Conservation (phyloP, 2,797 vertebrate genomes). For the Dicrostonyx torquatus region DNA sequence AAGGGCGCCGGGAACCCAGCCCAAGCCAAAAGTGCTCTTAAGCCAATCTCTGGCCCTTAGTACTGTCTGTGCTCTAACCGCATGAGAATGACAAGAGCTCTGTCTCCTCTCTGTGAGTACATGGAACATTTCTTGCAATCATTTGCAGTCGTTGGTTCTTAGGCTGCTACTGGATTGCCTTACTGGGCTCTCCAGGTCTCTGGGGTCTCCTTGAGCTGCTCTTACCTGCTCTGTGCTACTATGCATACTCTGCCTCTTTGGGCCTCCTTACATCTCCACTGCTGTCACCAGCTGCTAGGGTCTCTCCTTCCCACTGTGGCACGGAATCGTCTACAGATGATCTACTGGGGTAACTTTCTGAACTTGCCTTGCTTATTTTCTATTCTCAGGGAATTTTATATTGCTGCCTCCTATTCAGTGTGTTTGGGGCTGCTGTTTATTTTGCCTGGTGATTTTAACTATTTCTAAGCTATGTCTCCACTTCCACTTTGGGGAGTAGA, state of each 20-base stretch:
- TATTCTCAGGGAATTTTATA: neutral
- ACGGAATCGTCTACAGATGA: neutral
- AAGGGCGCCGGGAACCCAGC: neutral
- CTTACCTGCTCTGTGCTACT: neutral
- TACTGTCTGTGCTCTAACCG: neutral
- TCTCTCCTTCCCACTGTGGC: neutral
- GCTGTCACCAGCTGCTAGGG: neutral
- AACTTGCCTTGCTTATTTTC: neutral
- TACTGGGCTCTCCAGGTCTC: neutral
- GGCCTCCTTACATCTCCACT: neutral
- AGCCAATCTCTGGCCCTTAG: neutral
- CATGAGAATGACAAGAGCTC: neutral
- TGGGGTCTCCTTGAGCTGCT: neutral
- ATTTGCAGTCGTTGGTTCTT: neutral
- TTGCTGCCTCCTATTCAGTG: neutral
- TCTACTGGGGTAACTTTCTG: neutral
- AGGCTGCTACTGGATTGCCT: neutral
- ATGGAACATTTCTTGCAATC: neutral
- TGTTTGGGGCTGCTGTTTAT: neutral
- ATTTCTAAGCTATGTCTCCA: neutral
- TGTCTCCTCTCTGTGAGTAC: neutral
- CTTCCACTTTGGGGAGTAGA: neutral
- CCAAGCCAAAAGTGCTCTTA: neutral
- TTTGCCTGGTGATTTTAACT: neutral
- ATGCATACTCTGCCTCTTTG: neutral